Base-by-base conservation (phyloP, 1,140 invertebrate species). In the Zaprionus inermis region DNA sequence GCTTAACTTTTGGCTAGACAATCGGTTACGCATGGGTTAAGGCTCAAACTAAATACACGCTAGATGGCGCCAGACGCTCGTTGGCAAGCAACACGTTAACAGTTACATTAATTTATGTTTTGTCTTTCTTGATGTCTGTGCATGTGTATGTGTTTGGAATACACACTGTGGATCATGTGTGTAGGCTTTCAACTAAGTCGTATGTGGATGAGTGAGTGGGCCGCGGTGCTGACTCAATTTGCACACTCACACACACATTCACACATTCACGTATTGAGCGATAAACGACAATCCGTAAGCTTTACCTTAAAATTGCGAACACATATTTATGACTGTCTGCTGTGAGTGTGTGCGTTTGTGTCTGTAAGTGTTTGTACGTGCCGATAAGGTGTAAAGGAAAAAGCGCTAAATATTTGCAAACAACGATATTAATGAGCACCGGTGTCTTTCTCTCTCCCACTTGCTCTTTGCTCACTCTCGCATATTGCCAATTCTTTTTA, bases 391-490 rank as follows among this genome's bases (percentile, higher is more conserved):
- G 71, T 28, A 63, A 61, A 59, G 71, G 20, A 66, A 75, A 61
- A 76, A 61, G n/a, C 66, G 72, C 72, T 76, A 79, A 81, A 76
- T 79, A 81, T 85, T 81, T 76, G 78, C 81, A 81, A 65, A 71
- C 65, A 83, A 59, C 63, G 30, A 73, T 83, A 72, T 52, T 56
- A 67, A 32, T 46, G 52, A 55, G 57, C 49, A 60, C 30, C 24
- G 41, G 38, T 55, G 24, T 67, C 61, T 64, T 44, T 57, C 24
- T 49, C 54, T 55, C 46, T 57, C 11, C 49, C 44, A 49, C 61
- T 54, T 36, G 14, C 12, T 36, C 59, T 51, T 20, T 54, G 10
- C 41, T 36, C n/a, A 44, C 54, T n/a, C 24, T 12, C 18, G 18
- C 34, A n/a, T n/a, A 32, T 16, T 59, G n/a, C 24, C 56, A 36